These are phyloP conservation scores for Drosophila parvula DNA, from an alignment of 1,140 invertebrate genomes.

Conservation along the genomic window DNA sequence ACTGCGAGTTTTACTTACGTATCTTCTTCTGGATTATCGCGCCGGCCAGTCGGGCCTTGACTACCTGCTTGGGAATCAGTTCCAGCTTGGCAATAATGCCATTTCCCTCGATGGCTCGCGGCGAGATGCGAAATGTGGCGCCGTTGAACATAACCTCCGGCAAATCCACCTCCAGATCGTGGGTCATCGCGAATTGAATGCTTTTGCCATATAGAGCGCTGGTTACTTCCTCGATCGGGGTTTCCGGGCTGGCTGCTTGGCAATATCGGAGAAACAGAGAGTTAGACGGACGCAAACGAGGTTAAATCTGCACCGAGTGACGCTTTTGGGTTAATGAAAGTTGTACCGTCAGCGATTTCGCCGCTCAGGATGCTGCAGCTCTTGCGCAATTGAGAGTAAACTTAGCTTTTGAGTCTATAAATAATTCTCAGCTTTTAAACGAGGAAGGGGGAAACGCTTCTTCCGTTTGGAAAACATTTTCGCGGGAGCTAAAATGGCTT, in stretches of 20 bases:
- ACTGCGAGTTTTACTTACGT: slow-evolving; percentile 85
- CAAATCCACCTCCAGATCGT: slow-evolving; percentile 89
- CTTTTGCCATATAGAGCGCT: slow-evolving; percentile 88
- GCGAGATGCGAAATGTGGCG: slow-evolving; percentile 89
- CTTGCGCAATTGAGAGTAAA: slow-evolving; percentile 16
- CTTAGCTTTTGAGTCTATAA: neutral
- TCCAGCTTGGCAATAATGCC: slow-evolving; percentile 90
- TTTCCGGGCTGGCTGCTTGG: slow-evolving; percentile 62
- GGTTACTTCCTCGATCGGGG: slow-evolving; percentile 89
- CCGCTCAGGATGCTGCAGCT: slow-evolving; percentile 12
- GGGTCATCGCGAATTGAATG: slow-evolving; percentile 89
- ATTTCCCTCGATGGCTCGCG: slow-evolving; percentile 88
- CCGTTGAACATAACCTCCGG: slow-evolving; percentile 90
- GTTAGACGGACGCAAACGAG: slow-evolving; percentile 2
- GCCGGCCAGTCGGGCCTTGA: slow-evolving; percentile 84
- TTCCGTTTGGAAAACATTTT: slow-evolving; percentile 6
- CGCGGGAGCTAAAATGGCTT: neutral
- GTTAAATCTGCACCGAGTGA: slow-evolving; percentile 41
- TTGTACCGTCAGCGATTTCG: slow-evolving; percentile 25
- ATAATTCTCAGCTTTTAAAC: neutral
- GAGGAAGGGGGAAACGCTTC: neutral
- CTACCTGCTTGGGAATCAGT: slow-evolving; percentile 85
- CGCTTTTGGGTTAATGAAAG: slow-evolving; percentile 70
- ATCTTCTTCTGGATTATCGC: slow-evolving; percentile 90
- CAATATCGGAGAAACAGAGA: slow-evolving; percentile 2